Evolutionary conservation across 2,113 vertebrate species (phyloP), one percentile per base, ranked within the genome.

Genomic region (Tragelaphus buxtoni): DNA sequence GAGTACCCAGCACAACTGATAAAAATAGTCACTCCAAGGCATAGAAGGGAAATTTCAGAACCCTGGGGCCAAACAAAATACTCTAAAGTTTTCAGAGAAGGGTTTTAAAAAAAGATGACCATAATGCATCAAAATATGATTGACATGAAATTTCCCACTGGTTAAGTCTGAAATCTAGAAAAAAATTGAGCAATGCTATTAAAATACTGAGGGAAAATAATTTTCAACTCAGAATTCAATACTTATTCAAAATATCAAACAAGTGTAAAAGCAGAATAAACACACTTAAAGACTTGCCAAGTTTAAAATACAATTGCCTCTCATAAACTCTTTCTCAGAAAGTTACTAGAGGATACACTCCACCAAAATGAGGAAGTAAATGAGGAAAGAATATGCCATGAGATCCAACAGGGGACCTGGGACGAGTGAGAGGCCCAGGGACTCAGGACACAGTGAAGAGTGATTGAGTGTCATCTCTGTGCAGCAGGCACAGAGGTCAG

Each of bases 211-310:
- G 20, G 3, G 55, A 94, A 87, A 82, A 69, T 91, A 58, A 81
- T 47, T 69, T 92, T 65, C 32, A 93, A 53, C 9, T 51, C 74
- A 83, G 69, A 79, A 92, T 96, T 91, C 10, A 17, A 86, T 58
- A 35, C 35, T 81, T 60, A 61, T 24, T 96, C n/a, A 72, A 93
- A 95, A 88, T 93, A 82, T 74, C 35, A 91, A 56, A n/a, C 91
- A 69, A 81, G 72, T 45, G 4, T 74, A 45, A 86, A 77, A 51
- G 16, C 45, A 53, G 9, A 94, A 89, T 90, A 82, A 39, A 90
- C 86, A 81, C 1, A 83, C 22, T 82, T 63, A 90, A 14, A 76
- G 12, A 60, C 9, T 47, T 51, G 17, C 7, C 55, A 92, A 45
- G 17, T 85, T 60, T 49, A 49, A 35, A 74, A 85, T 4, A 6